phyloP scores from a whole-genome alignment of 2,888 invertebrate genomes.

The Stictocephala bisonia region DNA sequence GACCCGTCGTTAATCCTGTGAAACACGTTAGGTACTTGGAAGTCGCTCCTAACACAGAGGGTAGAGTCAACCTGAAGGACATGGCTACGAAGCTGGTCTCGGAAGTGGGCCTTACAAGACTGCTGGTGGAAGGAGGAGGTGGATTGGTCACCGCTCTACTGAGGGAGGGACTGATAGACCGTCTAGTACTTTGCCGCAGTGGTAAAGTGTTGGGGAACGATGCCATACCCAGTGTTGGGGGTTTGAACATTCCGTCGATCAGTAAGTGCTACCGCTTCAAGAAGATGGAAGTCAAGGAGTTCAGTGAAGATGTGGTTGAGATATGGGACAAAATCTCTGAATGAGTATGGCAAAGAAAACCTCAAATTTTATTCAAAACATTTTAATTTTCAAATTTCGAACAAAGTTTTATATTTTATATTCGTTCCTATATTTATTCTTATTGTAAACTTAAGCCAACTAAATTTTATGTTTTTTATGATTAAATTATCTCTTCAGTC shows the following conservation, averaged over 20 bases:
- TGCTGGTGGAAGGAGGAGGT: slow-evolving; percentile 21
- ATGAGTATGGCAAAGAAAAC: no score
- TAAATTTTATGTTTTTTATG: no score
- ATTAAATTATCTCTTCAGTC: no score
- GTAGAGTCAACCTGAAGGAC: slow-evolving; percentile 10
- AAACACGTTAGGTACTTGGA: not conserved
- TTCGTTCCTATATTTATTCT: no score
- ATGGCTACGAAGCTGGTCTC: not conserved
- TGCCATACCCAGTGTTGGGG: slow-evolving; percentile 10
- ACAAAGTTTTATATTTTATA: no score
- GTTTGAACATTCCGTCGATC: not conserved
- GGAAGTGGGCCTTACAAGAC: slow-evolving; percentile 14
- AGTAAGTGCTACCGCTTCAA: slow-evolving; percentile 9
- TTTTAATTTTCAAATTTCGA: no score
- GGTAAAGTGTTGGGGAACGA: slow-evolving; percentile 29
- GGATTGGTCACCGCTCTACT: slow-evolving; percentile 15
- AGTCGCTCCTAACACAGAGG: not conserved
- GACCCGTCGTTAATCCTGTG: not conserved
- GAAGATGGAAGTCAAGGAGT: slow-evolving; percentile 19
- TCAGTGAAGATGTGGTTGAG: slow-evolving; percentile 4
- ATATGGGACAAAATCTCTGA: slow-evolving; percentile 15
- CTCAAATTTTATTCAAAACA: no score
- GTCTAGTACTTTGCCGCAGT: slow-evolving; percentile 4
- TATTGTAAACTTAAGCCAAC: no score
- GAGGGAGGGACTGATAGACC: not conserved